A percentile compares a stretch with the other conserved stretches of the same genome.
Conservation (phyloP, 2,888 invertebrate species). For the Pteria penguin region DNA sequence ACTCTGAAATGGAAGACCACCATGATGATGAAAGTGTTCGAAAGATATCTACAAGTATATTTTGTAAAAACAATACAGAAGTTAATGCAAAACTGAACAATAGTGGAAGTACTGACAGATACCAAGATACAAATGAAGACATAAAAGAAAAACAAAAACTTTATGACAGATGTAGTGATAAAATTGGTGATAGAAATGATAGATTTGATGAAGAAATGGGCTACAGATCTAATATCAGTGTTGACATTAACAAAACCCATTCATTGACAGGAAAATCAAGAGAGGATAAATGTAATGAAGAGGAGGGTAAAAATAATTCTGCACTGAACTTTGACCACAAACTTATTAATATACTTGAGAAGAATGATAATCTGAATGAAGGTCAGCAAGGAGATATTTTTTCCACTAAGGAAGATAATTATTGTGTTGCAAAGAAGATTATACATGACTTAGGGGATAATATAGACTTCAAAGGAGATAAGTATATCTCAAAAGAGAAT, state of each 20-base stretch:
- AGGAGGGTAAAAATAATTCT: neutral
- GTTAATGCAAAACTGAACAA: neutral
- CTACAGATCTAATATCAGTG: neutral
- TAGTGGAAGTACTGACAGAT: neutral
- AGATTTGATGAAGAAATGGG: slow-evolving; percentile 8
- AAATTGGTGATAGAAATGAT: slow-evolving; percentile 4
- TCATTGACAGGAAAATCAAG: too few species aligned
- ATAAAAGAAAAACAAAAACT: neutral
- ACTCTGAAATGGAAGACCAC: neutral
- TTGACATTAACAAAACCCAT: too few species aligned
- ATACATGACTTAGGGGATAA: neutral
- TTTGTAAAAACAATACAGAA: too few species aligned
- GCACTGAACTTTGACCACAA: neutral
- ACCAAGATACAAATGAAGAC: neutral
- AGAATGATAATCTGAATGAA: too few species aligned
- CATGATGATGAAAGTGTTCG: neutral
- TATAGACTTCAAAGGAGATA: neutral
- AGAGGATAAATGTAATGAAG: neutral
- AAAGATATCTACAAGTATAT: too few species aligned
- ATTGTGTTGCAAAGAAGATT: neutral
- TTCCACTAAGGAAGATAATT: too few species aligned
- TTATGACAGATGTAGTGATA: neutral
- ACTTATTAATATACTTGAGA: too few species aligned
- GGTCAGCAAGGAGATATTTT: neutral
- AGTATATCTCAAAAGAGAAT: neutral